Evolutionary conservation across 2,888 invertebrate genomes (phyloP).

Genomic region (Drosophila kanekoi): DNA sequence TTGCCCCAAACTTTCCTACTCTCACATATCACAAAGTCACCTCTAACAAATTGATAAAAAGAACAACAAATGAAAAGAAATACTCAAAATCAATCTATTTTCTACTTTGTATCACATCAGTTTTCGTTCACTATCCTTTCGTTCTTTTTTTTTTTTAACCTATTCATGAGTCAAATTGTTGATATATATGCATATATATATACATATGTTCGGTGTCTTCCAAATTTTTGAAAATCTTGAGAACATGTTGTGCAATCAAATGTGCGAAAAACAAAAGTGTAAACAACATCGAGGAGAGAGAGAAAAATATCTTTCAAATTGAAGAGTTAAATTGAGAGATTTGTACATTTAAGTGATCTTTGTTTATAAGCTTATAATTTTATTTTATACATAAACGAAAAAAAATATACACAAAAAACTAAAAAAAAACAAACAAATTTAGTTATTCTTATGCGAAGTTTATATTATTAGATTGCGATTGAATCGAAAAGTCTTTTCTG

Average conservation of each 20-base stretch:
- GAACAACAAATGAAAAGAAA: slow-evolving; percentile 4
- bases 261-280: slow-evolving; percentile 41
- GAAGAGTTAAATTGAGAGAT: slow-evolving; percentile 78
- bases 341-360: slow-evolving; percentile 84
- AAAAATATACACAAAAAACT: slow-evolving; percentile 71
- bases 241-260: slow-evolving; percentile 37
- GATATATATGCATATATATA: slow-evolving; percentile 22
- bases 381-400: slow-evolving; percentile 80
- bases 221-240: slow-evolving; percentile 40
- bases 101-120: slow-evolving; percentile 38
- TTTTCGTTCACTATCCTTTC: slow-evolving; percentile 27
- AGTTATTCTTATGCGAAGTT: slow-evolving; percentile 4
- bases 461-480: background rate
- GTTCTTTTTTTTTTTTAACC: slow-evolving; percentile 25
- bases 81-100: slow-evolving; percentile 52
- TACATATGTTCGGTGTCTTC: slow-evolving; percentile 15
- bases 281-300: slow-evolving; percentile 68
- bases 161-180: slow-evolving; percentile 56
- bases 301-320: slow-evolving; percentile 69
- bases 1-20: slow-evolving; percentile 55
- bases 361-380: slow-evolving; percentile 84
- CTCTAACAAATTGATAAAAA: slow-evolving; percentile 37
- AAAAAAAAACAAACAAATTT: slow-evolving; percentile 42
- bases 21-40: slow-evolving; percentile 57
- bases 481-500: background rate